These are phyloP conservation scores for Hyaena hyaena DNA, from an alignment of 2,113 vertebrate species.

Conservation along the genomic window DNA sequence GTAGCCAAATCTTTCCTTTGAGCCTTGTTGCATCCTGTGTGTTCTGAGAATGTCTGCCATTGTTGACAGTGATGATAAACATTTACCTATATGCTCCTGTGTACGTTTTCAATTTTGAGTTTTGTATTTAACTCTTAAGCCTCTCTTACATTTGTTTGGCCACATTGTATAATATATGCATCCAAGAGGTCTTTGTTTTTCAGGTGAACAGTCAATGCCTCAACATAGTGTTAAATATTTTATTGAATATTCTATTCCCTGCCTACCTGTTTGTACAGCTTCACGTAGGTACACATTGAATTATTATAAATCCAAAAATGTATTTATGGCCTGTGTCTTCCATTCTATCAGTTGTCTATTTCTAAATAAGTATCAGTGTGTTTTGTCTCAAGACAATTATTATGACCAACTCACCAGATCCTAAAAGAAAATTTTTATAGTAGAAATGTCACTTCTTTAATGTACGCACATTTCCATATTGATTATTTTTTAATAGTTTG, in stretches of 20 bases:
- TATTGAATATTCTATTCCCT: neutral
- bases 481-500: slow-evolving; percentile 22
- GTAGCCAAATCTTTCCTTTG: neutral
- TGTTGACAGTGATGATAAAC: neutral
- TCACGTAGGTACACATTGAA: neutral
- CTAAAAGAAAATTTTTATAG: slow-evolving; percentile 11
- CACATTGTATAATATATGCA: neutral
- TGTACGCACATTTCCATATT: neutral
- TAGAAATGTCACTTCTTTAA: slow-evolving; percentile 5
- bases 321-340: neutral
- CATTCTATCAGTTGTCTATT: neutral
- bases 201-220: neutral
- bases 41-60: neutral
- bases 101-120: neutral
- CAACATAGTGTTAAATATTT: neutral
- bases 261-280: neutral
- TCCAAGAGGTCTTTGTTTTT: neutral
- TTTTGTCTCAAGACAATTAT: slow-evolving; percentile 21
- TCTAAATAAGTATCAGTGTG: neutral
- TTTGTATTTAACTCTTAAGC: slow-evolving; percentile 7
- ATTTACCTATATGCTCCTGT: neutral
- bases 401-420: slow-evolving; percentile 32
- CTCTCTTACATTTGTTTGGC: neutral
- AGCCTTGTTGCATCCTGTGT: neutral
- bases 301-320: neutral